Conservation (phyloP, 2,113 vertebrate species). For the Platanista minor region DNA sequence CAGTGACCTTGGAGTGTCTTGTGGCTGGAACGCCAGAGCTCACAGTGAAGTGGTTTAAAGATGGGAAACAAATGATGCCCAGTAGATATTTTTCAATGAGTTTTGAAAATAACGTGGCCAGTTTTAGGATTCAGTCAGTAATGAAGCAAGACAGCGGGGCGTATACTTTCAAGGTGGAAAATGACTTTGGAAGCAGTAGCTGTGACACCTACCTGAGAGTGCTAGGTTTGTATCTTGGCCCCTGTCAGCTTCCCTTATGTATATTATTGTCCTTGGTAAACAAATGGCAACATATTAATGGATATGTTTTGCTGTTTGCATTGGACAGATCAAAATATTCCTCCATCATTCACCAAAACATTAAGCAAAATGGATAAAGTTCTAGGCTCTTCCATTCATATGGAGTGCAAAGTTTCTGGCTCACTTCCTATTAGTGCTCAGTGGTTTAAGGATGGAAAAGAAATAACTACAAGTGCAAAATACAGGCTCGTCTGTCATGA, state of each 20-base stretch:
- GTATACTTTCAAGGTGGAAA: constrained; percentile 94
- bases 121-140: constrained; percentile 91
- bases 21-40: constrained; percentile 96
- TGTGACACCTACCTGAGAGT: constrained; percentile 91
- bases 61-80: constrained; percentile 91
- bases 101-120: constrained; percentile 93
- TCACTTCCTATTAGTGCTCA: constrained; percentile 94
- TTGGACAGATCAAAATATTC: constrained; percentile 93
- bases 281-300: constrained; percentile 58
- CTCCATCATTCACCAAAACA: constrained; percentile 94
- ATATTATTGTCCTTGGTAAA: background rate
- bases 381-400: constrained; percentile 90
- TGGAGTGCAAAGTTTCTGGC: constrained; percentile 94
- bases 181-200: constrained; percentile 92
- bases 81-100: constrained; percentile 93
- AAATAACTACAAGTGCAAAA: constrained; percentile 91
- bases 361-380: constrained; percentile 91
- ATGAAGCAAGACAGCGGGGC: constrained; percentile 92
- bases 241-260: background rate
- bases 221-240: constrained; percentile 88
- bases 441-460: constrained; percentile 94
- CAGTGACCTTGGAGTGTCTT: constrained; percentile 93
- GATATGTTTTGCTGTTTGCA: constrained; percentile 62
- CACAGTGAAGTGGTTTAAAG: constrained; percentile 94
- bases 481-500: constrained; percentile 91